A percentile compares a stretch with the other conserved stretches of the same genome.
Conservation (phyloP, 1,140 invertebrate genomes). For the Mylabris phalerata region DNA sequence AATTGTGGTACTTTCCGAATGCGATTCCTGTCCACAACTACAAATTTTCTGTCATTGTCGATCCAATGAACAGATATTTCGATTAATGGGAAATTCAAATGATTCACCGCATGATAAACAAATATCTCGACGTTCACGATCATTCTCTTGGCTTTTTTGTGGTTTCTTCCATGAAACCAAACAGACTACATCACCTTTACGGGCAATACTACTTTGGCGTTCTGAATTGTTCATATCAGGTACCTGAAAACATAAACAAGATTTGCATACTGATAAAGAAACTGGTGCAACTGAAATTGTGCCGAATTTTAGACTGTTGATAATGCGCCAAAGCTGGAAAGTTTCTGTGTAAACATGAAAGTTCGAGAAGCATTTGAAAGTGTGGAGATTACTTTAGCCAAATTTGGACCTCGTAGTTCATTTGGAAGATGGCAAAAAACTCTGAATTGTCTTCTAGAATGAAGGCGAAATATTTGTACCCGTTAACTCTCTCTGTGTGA, state of each 20-base stretch:
- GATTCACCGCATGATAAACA: slow-evolving; percentile 25
- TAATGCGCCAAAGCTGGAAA: too few species aligned
- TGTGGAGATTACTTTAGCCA: too few species aligned
- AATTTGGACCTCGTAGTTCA: too few species aligned
- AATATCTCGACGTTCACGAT: slow-evolving; percentile 13
- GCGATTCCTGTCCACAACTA: slow-evolving; percentile 1
- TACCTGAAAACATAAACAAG: slow-evolving; percentile 5
- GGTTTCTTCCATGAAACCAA: slow-evolving; percentile 31
- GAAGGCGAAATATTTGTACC: too few species aligned
- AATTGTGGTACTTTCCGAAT: slow-evolving; percentile 2
- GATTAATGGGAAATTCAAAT: slow-evolving; percentile 15
- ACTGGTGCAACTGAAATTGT: neutral
- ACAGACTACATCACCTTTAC: slow-evolving; percentile 24
- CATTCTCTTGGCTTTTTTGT: neutral
- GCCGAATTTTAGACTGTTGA: neutral
- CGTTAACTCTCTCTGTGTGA: too few species aligned
- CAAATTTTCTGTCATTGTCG: slow-evolving; percentile 17
- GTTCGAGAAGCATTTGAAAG: too few species aligned
- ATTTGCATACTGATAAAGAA: neutral
- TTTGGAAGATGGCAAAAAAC: too few species aligned
- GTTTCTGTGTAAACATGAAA: too few species aligned
- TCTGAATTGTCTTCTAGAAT: too few species aligned
- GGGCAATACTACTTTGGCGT: slow-evolving; percentile 9
- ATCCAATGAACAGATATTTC: slow-evolving; percentile 3
- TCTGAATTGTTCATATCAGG: slow-evolving; percentile 8